A percentile compares a stretch with the other conserved stretches of the same genome.
Evolutionary conservation across 2,113 vertebrate species (phyloP).

Genomic region (Natator depressus): DNA sequence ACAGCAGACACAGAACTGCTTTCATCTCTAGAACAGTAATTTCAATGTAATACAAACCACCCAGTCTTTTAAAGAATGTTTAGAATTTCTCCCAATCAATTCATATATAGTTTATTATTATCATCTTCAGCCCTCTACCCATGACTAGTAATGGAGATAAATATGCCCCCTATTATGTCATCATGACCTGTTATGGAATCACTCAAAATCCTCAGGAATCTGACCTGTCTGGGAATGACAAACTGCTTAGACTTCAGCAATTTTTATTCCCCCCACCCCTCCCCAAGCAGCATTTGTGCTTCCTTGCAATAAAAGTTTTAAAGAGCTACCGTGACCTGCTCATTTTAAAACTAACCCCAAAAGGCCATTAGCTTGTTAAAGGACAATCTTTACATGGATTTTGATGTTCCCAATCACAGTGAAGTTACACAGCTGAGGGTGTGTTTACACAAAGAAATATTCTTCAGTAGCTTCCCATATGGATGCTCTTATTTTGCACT

Average conservation of each 20-base stretch:
- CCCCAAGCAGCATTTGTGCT: conserved; percentile 25
- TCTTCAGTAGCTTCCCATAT: too few relatives aligned
- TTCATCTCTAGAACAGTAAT: background rate
- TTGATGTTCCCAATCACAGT: too few relatives aligned
- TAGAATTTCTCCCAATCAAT: background rate
- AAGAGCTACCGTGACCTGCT: background rate
- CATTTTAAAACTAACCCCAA: too few relatives aligned
- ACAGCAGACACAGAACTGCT: background rate
- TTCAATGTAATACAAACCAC: background rate
- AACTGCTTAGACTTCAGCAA: conserved; percentile 57
- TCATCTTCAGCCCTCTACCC: background rate
- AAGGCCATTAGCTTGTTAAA: too few relatives aligned
- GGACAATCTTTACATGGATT: too few relatives aligned
- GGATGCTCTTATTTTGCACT: too few relatives aligned
- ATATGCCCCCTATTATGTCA: background rate
- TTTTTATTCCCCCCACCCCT: conserved; percentile 37
- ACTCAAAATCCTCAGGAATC: conserved; percentile 47
- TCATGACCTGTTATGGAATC: conserved; percentile 30
- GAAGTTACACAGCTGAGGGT: too few relatives aligned
- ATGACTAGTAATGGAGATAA: background rate
- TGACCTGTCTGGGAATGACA: conserved; percentile 37
- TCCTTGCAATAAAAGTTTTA: background rate
- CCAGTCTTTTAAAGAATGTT: background rate
- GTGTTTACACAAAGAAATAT: too few relatives aligned
- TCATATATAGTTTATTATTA: background rate